Evolutionary conservation across 2,113 vertebrate species (phyloP).

Genomic region (Oreochromis tanganicae): DNA sequence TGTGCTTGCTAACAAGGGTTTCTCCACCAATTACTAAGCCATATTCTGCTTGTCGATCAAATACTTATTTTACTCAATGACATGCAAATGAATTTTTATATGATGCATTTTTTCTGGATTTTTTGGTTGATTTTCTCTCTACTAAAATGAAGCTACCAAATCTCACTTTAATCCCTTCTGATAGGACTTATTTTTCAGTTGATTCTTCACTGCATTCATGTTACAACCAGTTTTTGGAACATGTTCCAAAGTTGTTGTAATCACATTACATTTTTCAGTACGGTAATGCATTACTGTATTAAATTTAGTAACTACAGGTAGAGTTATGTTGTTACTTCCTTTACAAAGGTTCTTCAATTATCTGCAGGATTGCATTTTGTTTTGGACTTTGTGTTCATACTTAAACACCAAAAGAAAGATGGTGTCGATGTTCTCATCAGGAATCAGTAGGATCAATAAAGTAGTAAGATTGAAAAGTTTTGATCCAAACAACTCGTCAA

Average conservation of each 20-base stretch:
- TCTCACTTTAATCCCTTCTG: not conserved
- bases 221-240: not conserved
- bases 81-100: fast-evolving
- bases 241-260: not conserved
- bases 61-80: not conserved
- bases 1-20: not conserved
- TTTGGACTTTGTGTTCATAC: not conserved
- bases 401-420: not conserved
- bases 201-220: not conserved
- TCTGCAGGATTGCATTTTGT: not conserved
- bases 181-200: not conserved
- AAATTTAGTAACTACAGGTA: not conserved
- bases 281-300: not conserved
- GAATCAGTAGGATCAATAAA: not conserved
- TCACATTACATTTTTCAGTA: not conserved
- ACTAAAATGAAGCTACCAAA: not conserved
- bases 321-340: not conserved
- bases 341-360: not conserved
- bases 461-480: not conserved
- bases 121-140: not conserved
- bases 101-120: not conserved
- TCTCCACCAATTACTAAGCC: not conserved
- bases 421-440: not conserved
- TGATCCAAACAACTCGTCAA: not conserved
- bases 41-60: not conserved